Percentiles rank a stretch among this genome's conserved stretches.
Conservation (phyloP, 2,113 vertebrate genomes). For the Mohoua ochrocephala region DNA sequence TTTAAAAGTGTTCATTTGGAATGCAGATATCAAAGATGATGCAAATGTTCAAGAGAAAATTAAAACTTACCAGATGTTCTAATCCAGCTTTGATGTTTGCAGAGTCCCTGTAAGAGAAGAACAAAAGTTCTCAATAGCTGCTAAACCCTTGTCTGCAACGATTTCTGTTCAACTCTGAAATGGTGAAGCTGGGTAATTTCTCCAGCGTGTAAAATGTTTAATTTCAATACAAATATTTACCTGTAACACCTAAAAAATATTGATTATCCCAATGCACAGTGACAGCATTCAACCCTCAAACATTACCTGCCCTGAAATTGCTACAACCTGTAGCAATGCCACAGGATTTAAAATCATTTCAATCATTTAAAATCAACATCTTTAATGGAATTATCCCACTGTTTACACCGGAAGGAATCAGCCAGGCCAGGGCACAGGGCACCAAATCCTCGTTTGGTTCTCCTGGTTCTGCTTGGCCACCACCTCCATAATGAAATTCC, state of each 20-base stretch:
- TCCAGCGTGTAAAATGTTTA: not conserved
- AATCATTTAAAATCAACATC: not conserved
- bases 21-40: conserved; percentile 89
- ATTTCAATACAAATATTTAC: not conserved
- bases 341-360: not conserved
- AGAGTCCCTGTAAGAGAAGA: conserved; percentile 88
- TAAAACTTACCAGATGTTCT: conserved; percentile 98
- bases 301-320: not conserved
- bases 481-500: not conserved
- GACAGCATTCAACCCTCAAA: not conserved
- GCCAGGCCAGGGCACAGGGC: not conserved
- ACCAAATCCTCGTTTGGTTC: not conserved
- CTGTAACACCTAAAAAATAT: not conserved
- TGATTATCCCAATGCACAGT: not conserved
- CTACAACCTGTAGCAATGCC: not conserved
- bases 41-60: conserved; percentile 86
- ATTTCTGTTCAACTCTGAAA: conserved; percentile 60
- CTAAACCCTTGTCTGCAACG: conserved; percentile 70
- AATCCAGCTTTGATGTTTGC: conserved; percentile 90
- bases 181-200: not conserved
- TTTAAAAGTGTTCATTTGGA: conserved; percentile 86
- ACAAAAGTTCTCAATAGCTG: conserved; percentile 83
- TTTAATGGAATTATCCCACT: not conserved
- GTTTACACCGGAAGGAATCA: not conserved
- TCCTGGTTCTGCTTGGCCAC: not conserved